A percentile compares a stretch with the other conserved stretches of the same genome.
Evolutionary conservation across 2,797 vertebrate species (phyloP).

Genomic region (Notamacropus eugenii): DNA sequence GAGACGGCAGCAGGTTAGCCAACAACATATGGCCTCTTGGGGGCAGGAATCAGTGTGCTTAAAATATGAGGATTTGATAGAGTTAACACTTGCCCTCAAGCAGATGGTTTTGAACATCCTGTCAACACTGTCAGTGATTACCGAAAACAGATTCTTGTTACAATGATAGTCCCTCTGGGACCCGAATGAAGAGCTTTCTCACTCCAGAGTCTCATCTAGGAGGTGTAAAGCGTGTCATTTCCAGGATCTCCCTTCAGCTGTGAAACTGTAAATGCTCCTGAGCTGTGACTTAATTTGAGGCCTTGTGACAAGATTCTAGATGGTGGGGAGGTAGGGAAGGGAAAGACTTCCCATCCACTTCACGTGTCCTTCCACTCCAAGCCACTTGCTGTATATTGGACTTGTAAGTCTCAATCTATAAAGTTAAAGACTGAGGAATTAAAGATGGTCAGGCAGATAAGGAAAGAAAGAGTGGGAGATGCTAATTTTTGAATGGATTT

Average conservation of each 20-base stretch:
- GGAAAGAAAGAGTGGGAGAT: background rate
- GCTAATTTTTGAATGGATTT: background rate
- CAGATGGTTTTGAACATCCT: slow-evolving; percentile 98
- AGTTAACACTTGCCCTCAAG: slow-evolving; percentile 90
- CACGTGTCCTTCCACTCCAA: background rate
- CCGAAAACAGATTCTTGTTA: slow-evolving; percentile 94
- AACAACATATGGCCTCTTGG: slow-evolving; percentile 88
- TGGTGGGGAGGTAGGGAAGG: background rate
- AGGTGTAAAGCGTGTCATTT: slow-evolving; percentile 65
- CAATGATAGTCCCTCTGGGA: slow-evolving; percentile 93
- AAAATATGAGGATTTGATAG: slow-evolving; percentile 95
- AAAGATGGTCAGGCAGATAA: background rate
- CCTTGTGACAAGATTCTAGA: background rate
- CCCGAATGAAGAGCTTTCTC: slow-evolving; percentile 81
- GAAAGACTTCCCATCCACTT: background rate
- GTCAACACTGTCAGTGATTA: slow-evolving; percentile 95
- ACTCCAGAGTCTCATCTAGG: slow-evolving; percentile 74
- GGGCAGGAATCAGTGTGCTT: slow-evolving; percentile 90
- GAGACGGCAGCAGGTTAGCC: slow-evolving; percentile 85
- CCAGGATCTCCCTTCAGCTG: slow-evolving; percentile 56
- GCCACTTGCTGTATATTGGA: background rate
- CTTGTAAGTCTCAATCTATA: slow-evolving; percentile 29
- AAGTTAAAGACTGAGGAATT: background rate
- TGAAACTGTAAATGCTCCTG: accelerated
- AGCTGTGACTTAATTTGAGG: slow-evolving; percentile 28